Conservation (phyloP, 2,797 vertebrate genomes). For the Coluber constrictor region DNA sequence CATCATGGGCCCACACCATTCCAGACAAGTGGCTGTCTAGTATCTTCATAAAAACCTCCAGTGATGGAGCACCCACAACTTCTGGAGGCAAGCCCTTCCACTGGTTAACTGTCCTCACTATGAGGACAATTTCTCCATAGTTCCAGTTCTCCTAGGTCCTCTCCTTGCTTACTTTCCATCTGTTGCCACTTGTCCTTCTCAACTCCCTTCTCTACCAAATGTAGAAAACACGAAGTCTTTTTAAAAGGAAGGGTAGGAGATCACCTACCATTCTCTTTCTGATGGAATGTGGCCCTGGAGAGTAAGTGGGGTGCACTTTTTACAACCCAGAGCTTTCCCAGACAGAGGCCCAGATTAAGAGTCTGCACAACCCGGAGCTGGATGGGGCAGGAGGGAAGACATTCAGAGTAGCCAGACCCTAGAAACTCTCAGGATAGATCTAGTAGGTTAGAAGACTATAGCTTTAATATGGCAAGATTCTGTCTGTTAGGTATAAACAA, state of each 20-base stretch:
- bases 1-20: not conserved
- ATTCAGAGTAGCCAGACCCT: not conserved
- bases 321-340: not conserved
- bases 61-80: not conserved
- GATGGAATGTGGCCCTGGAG: not conserved
- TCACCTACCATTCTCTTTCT: not conserved
- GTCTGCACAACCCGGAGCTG: not conserved
- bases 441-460: not conserved
- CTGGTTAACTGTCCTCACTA: not conserved
- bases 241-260: not conserved
- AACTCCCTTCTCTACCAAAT: not conserved
- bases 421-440: too few relatives aligned
- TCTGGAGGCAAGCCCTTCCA: not conserved
- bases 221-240: not conserved
- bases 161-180: not conserved
- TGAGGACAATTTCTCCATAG: not conserved
- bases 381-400: too few relatives aligned
- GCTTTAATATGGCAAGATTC: too few relatives aligned
- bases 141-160: not conserved
- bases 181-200: not conserved
- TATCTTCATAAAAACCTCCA: not conserved
- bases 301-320: not conserved
- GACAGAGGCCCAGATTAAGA: not conserved
- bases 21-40: not conserved
- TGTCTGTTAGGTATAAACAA: too few relatives aligned